Percentiles rank a stretch among this genome's conserved stretches.
Conservation (phyloP, 2,888 invertebrate genomes). For the Lepidonotus clava region DNA sequence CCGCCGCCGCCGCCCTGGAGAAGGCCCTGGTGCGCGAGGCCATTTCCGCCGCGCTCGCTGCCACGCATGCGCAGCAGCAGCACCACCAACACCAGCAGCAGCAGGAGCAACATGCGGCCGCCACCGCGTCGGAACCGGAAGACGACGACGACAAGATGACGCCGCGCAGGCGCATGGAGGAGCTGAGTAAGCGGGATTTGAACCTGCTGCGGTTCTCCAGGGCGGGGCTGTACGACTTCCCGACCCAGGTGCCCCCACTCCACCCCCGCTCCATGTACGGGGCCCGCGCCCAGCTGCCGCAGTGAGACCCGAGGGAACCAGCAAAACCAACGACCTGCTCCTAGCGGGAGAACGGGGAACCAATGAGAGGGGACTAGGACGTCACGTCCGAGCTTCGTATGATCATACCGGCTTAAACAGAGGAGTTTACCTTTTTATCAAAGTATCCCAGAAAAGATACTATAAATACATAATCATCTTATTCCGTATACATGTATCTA, state of each 20-base stretch:
- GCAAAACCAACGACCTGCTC: no score
- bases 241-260: conserved; percentile 55
- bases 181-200: conserved; percentile 57
- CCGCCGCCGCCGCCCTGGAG: background rate
- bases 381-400: no score
- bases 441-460: no score
- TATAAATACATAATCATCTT: no score
- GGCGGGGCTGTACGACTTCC: conserved; percentile 58
- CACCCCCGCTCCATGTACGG: conserved; percentile 34
- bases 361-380: no score
- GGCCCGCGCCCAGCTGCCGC: background rate
- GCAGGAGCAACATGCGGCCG: background rate
- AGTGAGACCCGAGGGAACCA: background rate
- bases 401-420: no score
- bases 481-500: no score
- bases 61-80: background rate
- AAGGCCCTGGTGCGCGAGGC: conserved; percentile 39
- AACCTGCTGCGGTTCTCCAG: conserved; percentile 49
- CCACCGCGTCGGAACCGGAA: background rate
- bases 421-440: no score
- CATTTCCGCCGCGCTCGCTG: conserved; percentile 42
- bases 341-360: no score
- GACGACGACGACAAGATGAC: conserved; percentile 1
- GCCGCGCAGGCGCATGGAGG: background rate
- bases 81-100: background rate